Conservation (phyloP, 2,888 invertebrate species). For the Dexiosoma caninum region DNA sequence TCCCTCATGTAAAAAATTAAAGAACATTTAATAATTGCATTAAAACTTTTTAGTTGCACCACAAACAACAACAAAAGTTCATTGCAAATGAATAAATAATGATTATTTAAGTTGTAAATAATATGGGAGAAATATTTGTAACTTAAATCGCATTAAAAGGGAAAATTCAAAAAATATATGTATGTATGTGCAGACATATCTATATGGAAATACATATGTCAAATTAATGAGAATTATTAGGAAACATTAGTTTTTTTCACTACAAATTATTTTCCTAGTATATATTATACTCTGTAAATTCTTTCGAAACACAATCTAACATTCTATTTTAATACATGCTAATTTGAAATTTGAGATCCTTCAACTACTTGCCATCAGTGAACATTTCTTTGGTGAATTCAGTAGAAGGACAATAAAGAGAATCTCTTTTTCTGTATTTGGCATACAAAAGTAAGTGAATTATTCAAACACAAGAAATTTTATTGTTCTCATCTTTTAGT, state of each 20-base stretch:
- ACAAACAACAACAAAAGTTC: neutral
- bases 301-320: too few relatives aligned
- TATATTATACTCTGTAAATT: too few relatives aligned
- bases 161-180: too few relatives aligned
- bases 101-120: slow-evolving; percentile 1
- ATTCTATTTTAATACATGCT: too few relatives aligned
- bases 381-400: neutral
- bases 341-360: slow-evolving; percentile 7
- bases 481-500: slow-evolving; percentile 16
- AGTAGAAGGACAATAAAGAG: neutral
- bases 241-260: too few relatives aligned
- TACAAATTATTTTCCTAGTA: too few relatives aligned
- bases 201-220: neutral
- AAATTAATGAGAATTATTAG: neutral
- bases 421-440: neutral
- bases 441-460: slow-evolving; percentile 14
- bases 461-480: slow-evolving; percentile 44
- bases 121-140: neutral
- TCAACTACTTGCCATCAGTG: slow-evolving; percentile 1
- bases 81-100: slow-evolving; percentile 15
- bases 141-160: neutral
- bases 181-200: neutral
- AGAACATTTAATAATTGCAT: neutral
- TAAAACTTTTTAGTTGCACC: neutral
- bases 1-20: slow-evolving; percentile 6